Conservation (phyloP, 2,797 vertebrate species). For the Bucorvus abyssinicus region DNA sequence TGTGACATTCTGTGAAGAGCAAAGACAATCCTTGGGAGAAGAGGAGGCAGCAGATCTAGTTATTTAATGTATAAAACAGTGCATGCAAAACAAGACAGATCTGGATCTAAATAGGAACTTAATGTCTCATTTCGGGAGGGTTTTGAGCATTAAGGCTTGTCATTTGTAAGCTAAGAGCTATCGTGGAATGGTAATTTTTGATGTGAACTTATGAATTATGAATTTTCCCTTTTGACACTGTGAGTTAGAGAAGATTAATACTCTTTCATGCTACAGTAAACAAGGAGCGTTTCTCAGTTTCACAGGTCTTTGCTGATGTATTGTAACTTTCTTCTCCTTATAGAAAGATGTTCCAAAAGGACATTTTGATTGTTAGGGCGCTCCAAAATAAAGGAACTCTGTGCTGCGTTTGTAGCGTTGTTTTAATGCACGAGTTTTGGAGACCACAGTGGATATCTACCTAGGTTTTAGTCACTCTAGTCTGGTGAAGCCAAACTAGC, state of each 20-base stretch:
- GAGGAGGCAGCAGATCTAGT: neutral
- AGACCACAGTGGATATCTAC: neutral
- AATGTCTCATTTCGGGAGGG: neutral
- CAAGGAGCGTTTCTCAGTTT: neutral
- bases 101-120: neutral
- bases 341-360: neutral
- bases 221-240: slow-evolving; percentile 19
- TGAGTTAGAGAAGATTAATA: neutral
- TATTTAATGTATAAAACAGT: slow-evolving; percentile 26
- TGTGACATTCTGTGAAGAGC: neutral
- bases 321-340: neutral
- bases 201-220: slow-evolving; percentile 38
- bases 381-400: neutral
- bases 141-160: neutral
- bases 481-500: neutral
- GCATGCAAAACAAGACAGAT: slow-evolving; percentile 11
- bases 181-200: neutral
- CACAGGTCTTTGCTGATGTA: neutral
- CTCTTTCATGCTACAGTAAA: neutral
- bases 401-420: neutral
- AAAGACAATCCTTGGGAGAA: neutral
- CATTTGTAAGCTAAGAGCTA: neutral
- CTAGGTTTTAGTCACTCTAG: neutral
- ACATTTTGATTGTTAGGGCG: neutral
- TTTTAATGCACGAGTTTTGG: neutral